Evolutionary conservation across 2,113 vertebrate genomes (phyloP), one percentile per base, ranked within the genome.

Genomic region (Ochotona princeps): DNA sequence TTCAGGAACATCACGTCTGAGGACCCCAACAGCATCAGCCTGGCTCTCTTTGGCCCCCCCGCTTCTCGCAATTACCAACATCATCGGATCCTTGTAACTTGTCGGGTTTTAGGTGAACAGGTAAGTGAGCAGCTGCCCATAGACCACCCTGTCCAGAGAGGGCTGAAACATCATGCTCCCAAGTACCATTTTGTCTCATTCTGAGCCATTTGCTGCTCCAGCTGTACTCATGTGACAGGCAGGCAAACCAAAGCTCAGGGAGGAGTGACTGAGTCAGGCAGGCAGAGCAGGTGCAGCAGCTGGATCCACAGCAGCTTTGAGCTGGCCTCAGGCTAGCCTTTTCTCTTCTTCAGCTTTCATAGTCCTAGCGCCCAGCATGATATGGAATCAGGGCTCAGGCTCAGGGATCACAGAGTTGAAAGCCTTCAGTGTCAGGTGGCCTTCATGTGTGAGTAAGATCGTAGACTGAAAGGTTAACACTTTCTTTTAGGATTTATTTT

Each of bases 101-200:
- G 99, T 97, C 98, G 83, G 91, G 98, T 97, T 83, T 97, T 99
- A 51, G 99, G 99, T 69, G 99, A 99, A 69, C 99, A 99, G 98
- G 99, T 99, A 66, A 94, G 98, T 61, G 30, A 47, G 47, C 4
- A 67, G 57, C 13, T 28, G n/a, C 28, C 44, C 23, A 11, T 51
- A 35, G 23, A n/a, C 15, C 20, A 8, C 35, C 23, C 47, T 30
- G 26, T 5, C 38, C 18, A 13, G 80, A 8, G 3, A 69, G 15
- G 72, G 21, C 1, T 8, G 10, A 44, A 21, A 26, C 30, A 18
- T 26, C 15, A 5, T 0, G 1, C 20, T 63, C 60, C 47, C 0
- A 17, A 49, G 26, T 18, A 21, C 47, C 15, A 1, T 25, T 75
- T 79, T 44, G 18, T 12, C 30, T 32, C 9, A 25, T 21, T 20